Conservation (phyloP, 2,888 invertebrate species). For the Lochmaea crataegi region DNA sequence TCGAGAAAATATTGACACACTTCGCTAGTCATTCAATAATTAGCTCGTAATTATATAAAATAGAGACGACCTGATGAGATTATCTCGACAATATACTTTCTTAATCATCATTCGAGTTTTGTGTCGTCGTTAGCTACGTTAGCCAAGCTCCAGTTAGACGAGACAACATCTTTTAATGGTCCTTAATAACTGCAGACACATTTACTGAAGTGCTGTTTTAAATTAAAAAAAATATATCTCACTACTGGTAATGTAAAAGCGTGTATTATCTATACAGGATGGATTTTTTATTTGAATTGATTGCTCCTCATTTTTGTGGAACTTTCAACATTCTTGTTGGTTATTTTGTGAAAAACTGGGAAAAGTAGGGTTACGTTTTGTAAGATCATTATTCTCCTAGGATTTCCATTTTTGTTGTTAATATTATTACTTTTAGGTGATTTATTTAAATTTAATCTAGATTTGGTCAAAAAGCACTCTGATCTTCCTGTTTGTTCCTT, state of each 20-base stretch:
- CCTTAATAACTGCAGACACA: neutral
- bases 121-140: neutral
- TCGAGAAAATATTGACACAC: constrained; percentile 12
- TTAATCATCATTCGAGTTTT: constrained; percentile 2
- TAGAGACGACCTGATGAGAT: neutral
- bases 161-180: constrained; percentile 9
- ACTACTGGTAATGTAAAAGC: neutral
- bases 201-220: neutral
- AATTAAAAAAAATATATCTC: neutral
- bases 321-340: too few relatives aligned
- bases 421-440: too few relatives aligned
- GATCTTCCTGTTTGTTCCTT: too few relatives aligned
- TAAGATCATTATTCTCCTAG: too few relatives aligned
- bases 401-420: too few relatives aligned
- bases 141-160: constrained; percentile 13
- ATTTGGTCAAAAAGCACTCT: too few relatives aligned
- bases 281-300: too few relatives aligned
- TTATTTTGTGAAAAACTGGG: too few relatives aligned
- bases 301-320: too few relatives aligned
- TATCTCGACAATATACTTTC: neutral
- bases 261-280: neutral
- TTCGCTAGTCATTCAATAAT: neutral
- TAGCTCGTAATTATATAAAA: neutral
- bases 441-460: too few relatives aligned
- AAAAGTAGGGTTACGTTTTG: too few relatives aligned